A percentile compares a stretch with the other conserved stretches of the same genome.
Evolutionary conservation across 2,888 invertebrate species (phyloP).

Genomic region (Eristalinus aeneus): DNA sequence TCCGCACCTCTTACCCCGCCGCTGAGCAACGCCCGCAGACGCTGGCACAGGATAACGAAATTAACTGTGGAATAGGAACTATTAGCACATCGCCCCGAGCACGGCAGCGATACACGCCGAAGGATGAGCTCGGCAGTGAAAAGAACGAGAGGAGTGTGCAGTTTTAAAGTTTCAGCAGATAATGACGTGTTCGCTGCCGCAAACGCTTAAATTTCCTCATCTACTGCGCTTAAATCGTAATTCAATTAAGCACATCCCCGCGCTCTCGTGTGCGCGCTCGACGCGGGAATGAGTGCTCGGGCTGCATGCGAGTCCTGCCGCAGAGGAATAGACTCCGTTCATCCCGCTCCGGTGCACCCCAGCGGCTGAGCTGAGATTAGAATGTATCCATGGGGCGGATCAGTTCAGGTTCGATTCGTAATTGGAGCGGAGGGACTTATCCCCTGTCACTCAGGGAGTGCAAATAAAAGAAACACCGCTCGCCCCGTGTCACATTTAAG

Average conservation of each 20-base stretch:
- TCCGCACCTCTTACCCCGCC: not conserved
- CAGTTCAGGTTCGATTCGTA: constrained; percentile 25
- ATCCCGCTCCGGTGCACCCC: not conserved
- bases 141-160: not conserved
- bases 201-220: constrained; percentile 39
- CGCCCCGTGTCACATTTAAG: not conserved
- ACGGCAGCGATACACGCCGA: not conserved
- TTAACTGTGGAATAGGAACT: constrained; percentile 34
- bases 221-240: constrained; percentile 48
- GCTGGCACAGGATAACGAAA: constrained; percentile 1
- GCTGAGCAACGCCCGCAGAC: constrained; percentile 1
- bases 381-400: not conserved
- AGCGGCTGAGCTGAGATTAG: not conserved
- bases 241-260: constrained; percentile 48
- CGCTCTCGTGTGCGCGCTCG: not conserved
- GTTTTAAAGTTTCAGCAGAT: constrained; percentile 31
- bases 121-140: not conserved
- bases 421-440: constrained; percentile 34
- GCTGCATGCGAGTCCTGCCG: not conserved
- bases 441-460: constrained; percentile 8
- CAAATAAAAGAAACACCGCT: not conserved
- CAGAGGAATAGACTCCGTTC: not conserved
- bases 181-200: constrained; percentile 26
- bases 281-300: not conserved
- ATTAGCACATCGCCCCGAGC: constrained; percentile 25